Evolutionary conservation across 1,140 invertebrate species (phyloP), one percentile per base, ranked within the genome.

Genomic region (Zaprionus capensis): DNA sequence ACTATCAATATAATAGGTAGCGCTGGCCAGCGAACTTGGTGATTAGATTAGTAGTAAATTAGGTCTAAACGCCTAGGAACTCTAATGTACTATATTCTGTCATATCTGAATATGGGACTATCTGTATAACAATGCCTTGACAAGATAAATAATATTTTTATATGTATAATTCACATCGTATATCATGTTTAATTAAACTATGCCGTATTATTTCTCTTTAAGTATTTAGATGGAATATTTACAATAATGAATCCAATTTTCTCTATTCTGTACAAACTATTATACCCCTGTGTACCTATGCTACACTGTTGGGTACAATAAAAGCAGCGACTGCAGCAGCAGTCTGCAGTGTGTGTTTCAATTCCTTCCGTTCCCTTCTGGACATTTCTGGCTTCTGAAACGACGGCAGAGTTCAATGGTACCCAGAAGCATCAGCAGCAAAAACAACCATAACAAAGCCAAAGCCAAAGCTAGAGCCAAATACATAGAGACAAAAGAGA

Each of bases 361-460:
- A 67, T 87, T 87, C 78, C 74, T 71, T 78, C 49, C 70, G 74
- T 87, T 88, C 75, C 83, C 31, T 53, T 65, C 75, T 71, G 64
- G 55, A 28, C 63, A 58, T 88, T 88, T 74, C 77, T 84, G 83
- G 83, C 83, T 83, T 71, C 78, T 76, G 81, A 56, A 67, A 55
- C 80, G 51, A 64, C 80, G 72, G 67, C 82, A 87, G 83, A 87
- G 84, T 87, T 87, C 84, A 87, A 87, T 87, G 84, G 84, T 87
- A 87, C 84, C 82, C 69, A 81, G 73, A 55, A 58, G 67, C 28
- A 38, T 46, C 71, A 67, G 57, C 73, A 76, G 64, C 73, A 51
- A 71, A 72, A 71, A 68, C 68, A 85, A 57, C 61, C 58, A 62
- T 44, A 69, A 51, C 66, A 71, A 57, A 58, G 46, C 69, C 65